Evolutionary conservation across 2,888 invertebrate species (phyloP).

Genomic region (Phalera bucephala): DNA sequence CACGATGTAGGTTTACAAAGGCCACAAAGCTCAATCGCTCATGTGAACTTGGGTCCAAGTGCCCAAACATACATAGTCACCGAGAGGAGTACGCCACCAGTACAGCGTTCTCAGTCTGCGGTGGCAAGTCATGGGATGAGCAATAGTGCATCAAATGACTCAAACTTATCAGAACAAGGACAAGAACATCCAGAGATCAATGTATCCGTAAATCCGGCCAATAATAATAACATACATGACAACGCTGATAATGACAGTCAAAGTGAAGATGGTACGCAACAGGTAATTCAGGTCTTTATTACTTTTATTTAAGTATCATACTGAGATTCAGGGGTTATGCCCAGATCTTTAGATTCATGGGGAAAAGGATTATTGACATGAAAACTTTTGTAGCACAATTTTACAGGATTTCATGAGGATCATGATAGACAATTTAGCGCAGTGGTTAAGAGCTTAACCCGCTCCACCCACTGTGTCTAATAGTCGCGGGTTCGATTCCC

Average conservation of each 20-base stretch:
- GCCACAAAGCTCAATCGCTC: conserved; percentile 72
- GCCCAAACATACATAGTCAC: conserved; percentile 62
- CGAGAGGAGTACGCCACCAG: conserved; percentile 49
- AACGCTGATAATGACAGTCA: conserved; percentile 73
- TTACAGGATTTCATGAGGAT: no score
- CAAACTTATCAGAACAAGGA: conserved; percentile 55
- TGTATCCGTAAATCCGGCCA: conserved; percentile 70
- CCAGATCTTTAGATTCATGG: no score
- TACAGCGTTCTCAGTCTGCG: conserved; percentile 45
- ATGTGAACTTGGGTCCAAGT: conserved; percentile 57
- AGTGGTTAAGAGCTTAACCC: no score
- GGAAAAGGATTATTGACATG: no score
- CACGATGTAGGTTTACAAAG: conserved; percentile 54
- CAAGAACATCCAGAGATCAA: conserved; percentile 64
- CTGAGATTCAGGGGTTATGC: no score
- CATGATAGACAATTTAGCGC: no score
- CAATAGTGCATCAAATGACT: conserved; percentile 59
- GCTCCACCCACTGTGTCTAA: no score
- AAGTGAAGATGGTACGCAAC: conserved; percentile 73
- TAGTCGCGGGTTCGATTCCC: no score
- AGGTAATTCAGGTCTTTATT: conserved; percentile 41
- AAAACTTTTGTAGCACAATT: no score
- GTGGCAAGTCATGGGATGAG: conserved; percentile 44
- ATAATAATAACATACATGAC: conserved; percentile 74
- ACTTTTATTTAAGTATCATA: no score